Evolutionary conservation across 2,113 vertebrate species (phyloP).

Genomic region (Zosterops japonicus): DNA sequence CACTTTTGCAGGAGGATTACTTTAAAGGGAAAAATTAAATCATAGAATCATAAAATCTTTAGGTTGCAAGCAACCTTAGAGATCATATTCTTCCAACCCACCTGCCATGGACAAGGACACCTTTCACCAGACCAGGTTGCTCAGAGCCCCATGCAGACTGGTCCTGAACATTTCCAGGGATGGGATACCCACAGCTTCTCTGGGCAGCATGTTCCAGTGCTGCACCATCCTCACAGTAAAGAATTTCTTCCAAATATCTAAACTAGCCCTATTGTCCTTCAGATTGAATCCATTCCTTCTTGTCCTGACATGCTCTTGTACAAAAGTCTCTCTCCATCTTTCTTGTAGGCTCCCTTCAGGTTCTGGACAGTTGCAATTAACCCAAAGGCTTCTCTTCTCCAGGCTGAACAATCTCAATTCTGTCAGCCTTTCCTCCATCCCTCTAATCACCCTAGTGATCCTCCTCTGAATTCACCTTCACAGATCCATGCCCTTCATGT

Average conservation of each 20-base stretch:
- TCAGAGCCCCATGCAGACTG: not conserved
- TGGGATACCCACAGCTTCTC: not conserved
- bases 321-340: not conserved
- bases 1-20: not conserved
- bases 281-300: not conserved
- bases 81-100: not conserved
- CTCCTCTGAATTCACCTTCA: accelerated
- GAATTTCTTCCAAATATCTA: not conserved
- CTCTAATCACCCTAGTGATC: not conserved
- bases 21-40: not conserved
- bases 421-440: not conserved
- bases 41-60: not conserved
- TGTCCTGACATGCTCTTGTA: not conserved
- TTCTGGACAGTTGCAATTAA: not conserved
- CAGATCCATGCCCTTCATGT: accelerated
- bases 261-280: not conserved
- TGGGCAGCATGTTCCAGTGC: not conserved
- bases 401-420: not conserved
- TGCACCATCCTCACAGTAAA: not conserved
- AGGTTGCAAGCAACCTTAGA: not conserved
- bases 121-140: not conserved
- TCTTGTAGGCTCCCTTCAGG: not conserved
- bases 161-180: not conserved
- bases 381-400: not conserved
- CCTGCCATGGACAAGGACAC: not conserved